Evolutionary conservation across 2,888 invertebrate species (phyloP).

Genomic region (Leucophenga maculata): DNA sequence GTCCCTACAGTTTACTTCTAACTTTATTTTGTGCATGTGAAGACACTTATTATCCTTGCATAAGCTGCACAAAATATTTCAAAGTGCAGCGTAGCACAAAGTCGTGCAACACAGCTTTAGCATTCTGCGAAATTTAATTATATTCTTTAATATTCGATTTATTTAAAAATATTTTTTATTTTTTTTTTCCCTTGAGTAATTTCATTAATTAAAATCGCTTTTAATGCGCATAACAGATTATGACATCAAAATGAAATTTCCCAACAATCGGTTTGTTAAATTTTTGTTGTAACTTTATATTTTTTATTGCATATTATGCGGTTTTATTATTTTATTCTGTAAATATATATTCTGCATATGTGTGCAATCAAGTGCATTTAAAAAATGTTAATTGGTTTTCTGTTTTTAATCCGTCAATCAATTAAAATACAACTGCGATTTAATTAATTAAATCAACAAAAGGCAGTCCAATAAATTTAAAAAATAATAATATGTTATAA

Average conservation of each 20-base stretch:
- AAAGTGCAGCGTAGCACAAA: too few relatives aligned
- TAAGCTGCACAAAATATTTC: too few relatives aligned
- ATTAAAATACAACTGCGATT: constrained; percentile 66
- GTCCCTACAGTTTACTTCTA: too few relatives aligned
- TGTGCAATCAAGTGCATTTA: constrained; percentile 31
- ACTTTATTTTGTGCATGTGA: too few relatives aligned
- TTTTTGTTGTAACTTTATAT: constrained; percentile 21
- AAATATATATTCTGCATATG: constrained; percentile 43
- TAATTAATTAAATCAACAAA: constrained; percentile 57
- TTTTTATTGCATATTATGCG: constrained; percentile 66
- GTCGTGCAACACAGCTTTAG: too few relatives aligned
- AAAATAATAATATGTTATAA: background rate
- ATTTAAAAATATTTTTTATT: background rate
- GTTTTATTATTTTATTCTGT: constrained; percentile 49
- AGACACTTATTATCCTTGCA: too few relatives aligned
- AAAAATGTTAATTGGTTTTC: constrained; percentile 69
- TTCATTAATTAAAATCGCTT: constrained; percentile 66
- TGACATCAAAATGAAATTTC: constrained; percentile 56
- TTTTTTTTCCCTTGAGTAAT: constrained; percentile 43
- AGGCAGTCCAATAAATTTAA: background rate
- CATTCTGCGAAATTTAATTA: constrained; percentile 17
- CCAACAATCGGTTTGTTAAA: constrained; percentile 22
- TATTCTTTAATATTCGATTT: constrained; percentile 10
- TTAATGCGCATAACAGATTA: constrained; percentile 62
- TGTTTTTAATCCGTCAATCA: constrained; percentile 66